phyloP scores from a whole-genome alignment of 2,888 invertebrate species.

The Pimpla rufipes region DNA sequence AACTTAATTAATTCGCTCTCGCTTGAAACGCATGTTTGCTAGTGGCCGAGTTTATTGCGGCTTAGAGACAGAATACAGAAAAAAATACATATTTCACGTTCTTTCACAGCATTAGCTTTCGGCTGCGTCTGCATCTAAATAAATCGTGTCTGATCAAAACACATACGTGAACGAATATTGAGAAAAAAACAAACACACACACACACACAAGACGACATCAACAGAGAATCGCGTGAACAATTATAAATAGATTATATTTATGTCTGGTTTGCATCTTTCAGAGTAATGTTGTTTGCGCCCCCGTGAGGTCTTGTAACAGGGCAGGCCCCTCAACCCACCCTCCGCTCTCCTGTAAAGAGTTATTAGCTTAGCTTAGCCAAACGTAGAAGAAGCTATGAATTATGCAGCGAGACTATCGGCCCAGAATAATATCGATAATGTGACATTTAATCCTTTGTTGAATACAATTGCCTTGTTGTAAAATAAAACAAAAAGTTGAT shows the following conservation, averaged over 20 bases:
- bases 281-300: slow-evolving; percentile 80
- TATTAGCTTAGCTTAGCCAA: slow-evolving; percentile 82
- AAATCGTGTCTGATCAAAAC: slow-evolving; percentile 77
- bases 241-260: slow-evolving; percentile 79
- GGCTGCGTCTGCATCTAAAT: slow-evolving; percentile 76
- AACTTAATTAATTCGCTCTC: slow-evolving; percentile 53
- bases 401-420: slow-evolving; percentile 80
- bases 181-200: no score
- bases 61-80: slow-evolving; percentile 27
- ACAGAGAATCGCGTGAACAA: slow-evolving; percentile 70
- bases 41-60: slow-evolving; percentile 59
- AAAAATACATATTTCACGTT: slow-evolving; percentile 68
- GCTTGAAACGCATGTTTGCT: slow-evolving; percentile 65
- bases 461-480: slow-evolving; percentile 83
- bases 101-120: slow-evolving; percentile 78
- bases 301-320: slow-evolving; percentile 81
- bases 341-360: slow-evolving; percentile 76
- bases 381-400: slow-evolving; percentile 78
- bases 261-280: slow-evolving; percentile 81
- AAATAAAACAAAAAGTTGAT: slow-evolving; percentile 83
- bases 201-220: slow-evolving; percentile 19
- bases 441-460: slow-evolving; percentile 83
- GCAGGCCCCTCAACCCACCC: slow-evolving; percentile 82
- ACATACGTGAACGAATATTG: slow-evolving; percentile 67
- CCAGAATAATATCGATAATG: slow-evolving; percentile 79